Percentiles rank a stretch among this genome's conserved stretches.
Conservation (phyloP, 2,888 invertebrate genomes). For the Athalia circularis region DNA sequence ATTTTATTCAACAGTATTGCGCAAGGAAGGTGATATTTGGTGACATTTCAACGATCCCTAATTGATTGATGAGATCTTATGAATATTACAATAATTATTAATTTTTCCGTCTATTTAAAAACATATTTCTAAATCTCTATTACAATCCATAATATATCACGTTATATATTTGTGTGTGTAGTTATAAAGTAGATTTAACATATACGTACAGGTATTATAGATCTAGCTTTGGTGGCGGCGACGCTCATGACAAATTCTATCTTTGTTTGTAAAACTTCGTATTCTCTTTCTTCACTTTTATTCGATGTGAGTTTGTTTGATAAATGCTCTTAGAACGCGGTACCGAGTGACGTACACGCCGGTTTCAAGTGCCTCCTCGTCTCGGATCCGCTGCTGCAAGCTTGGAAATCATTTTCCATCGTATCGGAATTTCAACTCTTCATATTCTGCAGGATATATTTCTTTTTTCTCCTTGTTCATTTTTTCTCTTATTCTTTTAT, state of each 20-base stretch:
- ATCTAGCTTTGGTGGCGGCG: conserved; percentile 50
- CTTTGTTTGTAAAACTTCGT: background rate
- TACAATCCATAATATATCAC: no score
- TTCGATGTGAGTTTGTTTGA: conserved; percentile 11
- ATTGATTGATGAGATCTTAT: background rate
- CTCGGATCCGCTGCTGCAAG: background rate
- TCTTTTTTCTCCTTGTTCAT: background rate
- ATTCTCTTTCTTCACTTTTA: background rate
- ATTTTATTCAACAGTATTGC: background rate
- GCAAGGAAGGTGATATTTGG: no score
- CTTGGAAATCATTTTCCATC: background rate
- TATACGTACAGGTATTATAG: no score
- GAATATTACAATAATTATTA: background rate
- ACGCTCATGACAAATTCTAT: conserved; percentile 47
- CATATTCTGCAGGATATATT: background rate
- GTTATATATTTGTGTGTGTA: conserved; percentile 44
- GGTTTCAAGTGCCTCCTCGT: background rate
- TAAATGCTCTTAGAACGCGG: conserved; percentile 33
- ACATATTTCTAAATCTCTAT: background rate
- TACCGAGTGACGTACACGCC: conserved; percentile 30
- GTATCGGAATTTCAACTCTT: background rate
- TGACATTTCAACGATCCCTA: no score
- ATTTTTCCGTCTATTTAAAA: background rate
- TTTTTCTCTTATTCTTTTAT: conserved; percentile 64
- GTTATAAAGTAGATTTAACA: conserved; percentile 43